Conservation (phyloP, 2,888 invertebrate species). For the Periphyllus acericola region DNA sequence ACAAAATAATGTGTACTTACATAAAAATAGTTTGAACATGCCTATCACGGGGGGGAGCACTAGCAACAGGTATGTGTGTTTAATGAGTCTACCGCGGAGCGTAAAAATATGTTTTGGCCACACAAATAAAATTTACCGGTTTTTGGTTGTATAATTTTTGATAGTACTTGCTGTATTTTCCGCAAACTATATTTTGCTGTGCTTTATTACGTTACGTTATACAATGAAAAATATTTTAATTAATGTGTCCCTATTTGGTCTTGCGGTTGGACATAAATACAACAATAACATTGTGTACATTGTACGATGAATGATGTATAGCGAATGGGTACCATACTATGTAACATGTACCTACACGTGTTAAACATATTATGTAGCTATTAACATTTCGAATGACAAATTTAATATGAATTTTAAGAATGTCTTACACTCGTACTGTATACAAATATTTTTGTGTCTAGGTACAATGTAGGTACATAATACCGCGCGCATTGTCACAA, state of each 20-base stretch:
- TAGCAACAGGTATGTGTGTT: not conserved
- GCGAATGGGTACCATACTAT: not conserved
- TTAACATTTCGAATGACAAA: not conserved
- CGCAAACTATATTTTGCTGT: not conserved
- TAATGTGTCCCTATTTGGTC: slow-evolving; percentile 13
- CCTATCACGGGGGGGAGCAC: not conserved
- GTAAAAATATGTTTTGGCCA: not conserved
- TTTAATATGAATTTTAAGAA: not conserved
- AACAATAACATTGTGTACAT: not conserved
- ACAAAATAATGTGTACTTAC: not conserved
- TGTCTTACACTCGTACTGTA: too few relatives aligned
- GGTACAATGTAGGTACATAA: too few relatives aligned
- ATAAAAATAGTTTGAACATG: not conserved
- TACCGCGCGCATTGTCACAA: too few relatives aligned
- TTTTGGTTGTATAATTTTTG: too few relatives aligned
- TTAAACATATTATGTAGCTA: not conserved
- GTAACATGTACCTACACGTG: not conserved
- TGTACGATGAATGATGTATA: not conserved
- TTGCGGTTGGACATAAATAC: not conserved
- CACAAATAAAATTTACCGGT: too few relatives aligned
- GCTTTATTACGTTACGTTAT: not conserved
- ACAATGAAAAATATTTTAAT: slow-evolving; percentile 17
- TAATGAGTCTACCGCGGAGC: not conserved
- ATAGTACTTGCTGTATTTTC: not conserved
- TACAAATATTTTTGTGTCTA: too few relatives aligned